Evolutionary conservation across 2,888 invertebrate species (phyloP), one percentile per base, ranked within the genome.

Genomic region (Scaptomyza reducta): DNA sequence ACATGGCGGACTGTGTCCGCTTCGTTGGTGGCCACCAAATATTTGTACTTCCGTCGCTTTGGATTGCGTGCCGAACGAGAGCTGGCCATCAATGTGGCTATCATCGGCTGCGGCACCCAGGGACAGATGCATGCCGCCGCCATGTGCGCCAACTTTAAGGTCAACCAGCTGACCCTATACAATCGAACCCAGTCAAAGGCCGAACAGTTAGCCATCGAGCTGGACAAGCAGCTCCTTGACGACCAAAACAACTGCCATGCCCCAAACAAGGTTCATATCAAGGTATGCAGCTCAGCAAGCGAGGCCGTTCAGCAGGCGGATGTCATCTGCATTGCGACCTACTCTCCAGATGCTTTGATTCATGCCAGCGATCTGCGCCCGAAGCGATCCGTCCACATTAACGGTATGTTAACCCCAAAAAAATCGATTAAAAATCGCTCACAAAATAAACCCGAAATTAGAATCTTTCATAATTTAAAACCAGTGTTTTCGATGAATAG

Each of bases 301-400:
- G 92, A 92, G 25, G 94, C 94, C 51, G 93, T 94, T 0, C 80
- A 80, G 41, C 90, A 92, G 68, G 94, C 94, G 1, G 94, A 95
- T 90, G 92, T 95, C 27, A 93, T 95, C 61, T 93, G 94, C 35
- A 94, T 94, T 2, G 93, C 93, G 0, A 95, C 95, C 2, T 92
- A 90, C 62, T 82, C 93, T 3, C 77, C 77, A 0, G 88, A 90
- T n/a, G 93, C 94, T 0, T 83, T 95, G 14, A 75, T 95, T 2
- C 80, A 91, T 38, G 50, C 46, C 22, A 82, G 83, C 2, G 90
- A 91, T 25, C 94, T 94, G 93, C 88, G 94, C 3, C 93, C 93
- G 82, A 63, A 74, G 1, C 50, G 63, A 5, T 92, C 93, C 38
- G 93, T 93, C 5, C 94, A 95, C 86, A 93, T 95, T 25, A 95